Base-by-base conservation (phyloP, 2,113 vertebrate species). In the Maccullochella peelii region DNA sequence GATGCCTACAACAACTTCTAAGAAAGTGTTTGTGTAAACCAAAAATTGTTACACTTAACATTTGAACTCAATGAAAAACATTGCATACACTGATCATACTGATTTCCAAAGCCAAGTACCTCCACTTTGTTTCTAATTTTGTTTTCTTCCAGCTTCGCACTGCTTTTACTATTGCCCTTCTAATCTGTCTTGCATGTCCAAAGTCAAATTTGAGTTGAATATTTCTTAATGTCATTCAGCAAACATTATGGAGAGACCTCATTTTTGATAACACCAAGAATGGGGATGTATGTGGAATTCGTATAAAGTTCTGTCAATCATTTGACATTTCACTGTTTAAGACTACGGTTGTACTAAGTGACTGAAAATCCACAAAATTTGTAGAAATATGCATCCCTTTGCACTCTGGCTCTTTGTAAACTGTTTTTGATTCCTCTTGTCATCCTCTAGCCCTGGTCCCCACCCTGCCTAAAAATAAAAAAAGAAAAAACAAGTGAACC, bases 341-440 rank as follows among this genome's bases (percentile, higher is more conserved):
- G 82, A 90, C 85, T 82, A 85, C 74, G 59, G 89, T 93, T 93
- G 89, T 93, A 89, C 80, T 40, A 92, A 88, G 91, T 89, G 90
- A 94, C 85, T 84, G 86, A 85, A 86, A 91, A 84, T 84, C 84
- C 86, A 93, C 88, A 94, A 40, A 92, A 91, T 89, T 93, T 92
- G 93, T 95, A 94, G 92, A 94, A 92, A 91, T 91, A 92, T 94
- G 92, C 93, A 94, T 94, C 94, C 91, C 92, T 95, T 94, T 94
- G 94, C 95, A 95, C 94, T 95, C 87, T 87, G 86, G 85, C 91
- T 93, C 88, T 92, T 93, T 94, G 91, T 95, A 94, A 93, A 94
- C 80, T 87, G 90, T 93, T 93, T 90, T 88, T 89, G 93, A 91
- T 94, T 92, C 86, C 87, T 93, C 88, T 89, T 82, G 88, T 93